These are phyloP conservation scores for Cyprinus carpio DNA, from an alignment of 2,113 vertebrate genomes.

Conservation along the genomic window DNA sequence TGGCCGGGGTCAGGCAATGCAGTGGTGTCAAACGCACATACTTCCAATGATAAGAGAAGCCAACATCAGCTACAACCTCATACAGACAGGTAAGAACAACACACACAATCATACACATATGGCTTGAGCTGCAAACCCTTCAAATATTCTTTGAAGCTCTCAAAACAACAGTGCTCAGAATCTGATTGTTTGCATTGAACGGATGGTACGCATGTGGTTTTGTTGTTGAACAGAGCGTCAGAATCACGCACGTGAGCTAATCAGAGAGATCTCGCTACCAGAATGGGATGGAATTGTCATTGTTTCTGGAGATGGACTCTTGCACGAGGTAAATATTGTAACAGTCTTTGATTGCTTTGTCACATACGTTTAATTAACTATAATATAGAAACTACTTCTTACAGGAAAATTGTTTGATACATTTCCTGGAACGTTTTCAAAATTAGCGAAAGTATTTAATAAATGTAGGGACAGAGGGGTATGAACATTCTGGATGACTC, in stretches of 20 bases:
- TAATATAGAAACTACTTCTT: neutral
- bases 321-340: constrained; percentile 79
- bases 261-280: constrained; percentile 78
- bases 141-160: neutral
- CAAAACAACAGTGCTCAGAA: neutral
- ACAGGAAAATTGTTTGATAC: neutral
- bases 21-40: constrained; percentile 86
- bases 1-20: constrained; percentile 85
- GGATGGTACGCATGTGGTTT: neutral
- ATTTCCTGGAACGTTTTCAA: neutral
- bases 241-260: constrained; percentile 87
- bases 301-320: constrained; percentile 86
- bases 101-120: neutral
- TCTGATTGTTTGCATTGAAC: neutral
- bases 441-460: neutral
- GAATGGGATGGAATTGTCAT: constrained; percentile 91
- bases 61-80: constrained; percentile 89
- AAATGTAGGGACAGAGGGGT: neutral
- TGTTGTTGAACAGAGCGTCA: constrained; percentile 76
- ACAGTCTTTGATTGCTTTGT: neutral
- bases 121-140: neutral
- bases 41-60: constrained; percentile 90
- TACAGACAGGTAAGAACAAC: constrained; percentile 82
- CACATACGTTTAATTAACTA: neutral
- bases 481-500: neutral